Conservation (phyloP, 2,797 vertebrate genomes). For the Halcyon smyrnensis region DNA sequence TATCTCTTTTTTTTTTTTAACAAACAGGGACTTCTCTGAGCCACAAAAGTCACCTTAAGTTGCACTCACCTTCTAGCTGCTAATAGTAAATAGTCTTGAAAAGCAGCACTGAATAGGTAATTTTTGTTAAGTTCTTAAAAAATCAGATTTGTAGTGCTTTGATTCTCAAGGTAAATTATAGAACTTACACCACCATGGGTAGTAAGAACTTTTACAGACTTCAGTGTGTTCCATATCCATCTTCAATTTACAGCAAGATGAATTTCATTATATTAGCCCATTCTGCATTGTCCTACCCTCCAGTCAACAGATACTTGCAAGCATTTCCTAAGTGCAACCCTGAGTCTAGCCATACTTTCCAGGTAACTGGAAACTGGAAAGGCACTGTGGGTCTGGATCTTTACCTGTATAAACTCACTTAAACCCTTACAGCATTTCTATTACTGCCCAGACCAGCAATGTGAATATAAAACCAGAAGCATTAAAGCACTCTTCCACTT, state of each 20-base stretch:
- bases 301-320: background rate
- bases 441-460: background rate
- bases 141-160: background rate
- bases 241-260: background rate
- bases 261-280: background rate
- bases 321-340: background rate
- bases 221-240: background rate
- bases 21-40: background rate
- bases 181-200: background rate
- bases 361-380: background rate
- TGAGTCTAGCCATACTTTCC: background rate
- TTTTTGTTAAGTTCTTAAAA: background rate
- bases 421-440: background rate
- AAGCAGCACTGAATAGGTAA: background rate
- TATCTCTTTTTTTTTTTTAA: background rate
- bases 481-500: background rate
- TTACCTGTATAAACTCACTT: background rate
- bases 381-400: accelerated
- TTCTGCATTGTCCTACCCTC: background rate
- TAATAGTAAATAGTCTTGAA: background rate
- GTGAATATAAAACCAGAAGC: background rate
- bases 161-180: background rate
- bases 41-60: background rate
- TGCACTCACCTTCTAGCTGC: background rate
- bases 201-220: background rate